Conservation (phyloP, 2,113 vertebrate species). For the Aptenodytes patagonicus region DNA sequence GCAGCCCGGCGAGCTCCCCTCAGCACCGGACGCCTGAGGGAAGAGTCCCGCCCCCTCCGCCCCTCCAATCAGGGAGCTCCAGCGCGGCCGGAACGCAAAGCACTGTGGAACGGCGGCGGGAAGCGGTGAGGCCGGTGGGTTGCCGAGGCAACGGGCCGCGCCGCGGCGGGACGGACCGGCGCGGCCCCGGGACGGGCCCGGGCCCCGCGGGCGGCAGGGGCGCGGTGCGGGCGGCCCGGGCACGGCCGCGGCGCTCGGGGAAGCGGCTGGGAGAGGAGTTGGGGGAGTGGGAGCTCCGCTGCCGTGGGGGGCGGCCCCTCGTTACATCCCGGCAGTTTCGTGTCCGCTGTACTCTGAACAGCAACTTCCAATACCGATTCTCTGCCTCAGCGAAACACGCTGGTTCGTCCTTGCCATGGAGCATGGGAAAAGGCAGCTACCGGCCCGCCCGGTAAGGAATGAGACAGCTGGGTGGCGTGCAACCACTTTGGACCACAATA, state of each 20-base stretch:
- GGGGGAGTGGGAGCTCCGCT: too few relatives aligned
- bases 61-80: constrained; percentile 57
- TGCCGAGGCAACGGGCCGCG: not conserved
- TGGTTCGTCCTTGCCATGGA: not conserved
- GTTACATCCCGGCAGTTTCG: not conserved
- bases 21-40: not conserved
- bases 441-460: not conserved
- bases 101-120: constrained; percentile 32
- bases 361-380: not conserved
- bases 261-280: not conserved
- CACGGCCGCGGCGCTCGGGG: not conserved
- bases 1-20: too few relatives aligned
- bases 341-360: not conserved
- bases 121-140: not conserved
- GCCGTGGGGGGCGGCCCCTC: not conserved
- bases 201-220: not conserved
- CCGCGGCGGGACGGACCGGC: not conserved
- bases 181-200: too few relatives aligned
- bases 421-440: not conserved
- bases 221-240: not conserved
- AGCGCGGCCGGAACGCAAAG: constrained; percentile 54
- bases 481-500: fast-evolving
- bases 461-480: not conserved
- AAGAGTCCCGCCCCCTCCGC: not conserved
- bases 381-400: not conserved